These are phyloP conservation scores for Volucella inanis DNA, from an alignment of 2,888 invertebrate genomes.

Conservation along the genomic window DNA sequence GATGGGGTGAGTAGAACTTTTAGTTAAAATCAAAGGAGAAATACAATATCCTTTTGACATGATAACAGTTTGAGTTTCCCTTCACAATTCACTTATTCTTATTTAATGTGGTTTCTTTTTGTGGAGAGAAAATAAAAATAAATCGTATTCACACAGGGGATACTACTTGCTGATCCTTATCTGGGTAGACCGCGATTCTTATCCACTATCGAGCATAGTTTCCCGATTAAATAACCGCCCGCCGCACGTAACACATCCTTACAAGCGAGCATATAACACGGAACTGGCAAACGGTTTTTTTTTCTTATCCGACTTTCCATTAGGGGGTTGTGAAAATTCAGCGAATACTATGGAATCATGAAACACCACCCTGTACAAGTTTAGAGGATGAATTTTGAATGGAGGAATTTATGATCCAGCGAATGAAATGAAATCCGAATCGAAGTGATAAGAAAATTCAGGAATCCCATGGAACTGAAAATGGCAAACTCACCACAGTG, in stretches of 20 bases:
- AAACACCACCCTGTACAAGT: slow-evolving; percentile 53
- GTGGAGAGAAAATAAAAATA: not conserved
- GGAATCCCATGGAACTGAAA: slow-evolving; percentile 9
- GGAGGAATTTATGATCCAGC: slow-evolving; percentile 6
- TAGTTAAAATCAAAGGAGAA: not conserved
- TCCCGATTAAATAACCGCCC: slow-evolving; percentile 65
- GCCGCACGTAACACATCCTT: slow-evolving; percentile 71
- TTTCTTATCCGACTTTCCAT: slow-evolving; percentile 69
- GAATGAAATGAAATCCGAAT: slow-evolving; percentile 42
- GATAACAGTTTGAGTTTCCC: not conserved
- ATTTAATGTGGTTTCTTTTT: slow-evolving; percentile 1
- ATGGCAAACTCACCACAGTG: slow-evolving; percentile 52
- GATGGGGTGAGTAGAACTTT: not conserved
- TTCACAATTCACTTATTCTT: not conserved
- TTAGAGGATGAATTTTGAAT: slow-evolving; percentile 50
- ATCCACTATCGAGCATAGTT: slow-evolving; percentile 68
- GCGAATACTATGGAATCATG: slow-evolving; percentile 50
- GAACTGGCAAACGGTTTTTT: slow-evolving; percentile 69
- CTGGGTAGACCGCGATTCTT: slow-evolving; percentile 38
- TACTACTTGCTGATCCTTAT: slow-evolving; percentile 24
- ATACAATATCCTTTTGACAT: too few relatives aligned
- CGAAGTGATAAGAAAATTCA: slow-evolving; percentile 56
- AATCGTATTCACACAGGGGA: slow-evolving; percentile 4
- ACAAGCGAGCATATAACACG: slow-evolving; percentile 73
- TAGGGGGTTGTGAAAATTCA: slow-evolving; percentile 46